Percentiles rank a stretch among this genome's conserved stretches.
phyloP scores from a whole-genome alignment of 2,797 vertebrate genomes.

The Rhynchonycteris naso region DNA sequence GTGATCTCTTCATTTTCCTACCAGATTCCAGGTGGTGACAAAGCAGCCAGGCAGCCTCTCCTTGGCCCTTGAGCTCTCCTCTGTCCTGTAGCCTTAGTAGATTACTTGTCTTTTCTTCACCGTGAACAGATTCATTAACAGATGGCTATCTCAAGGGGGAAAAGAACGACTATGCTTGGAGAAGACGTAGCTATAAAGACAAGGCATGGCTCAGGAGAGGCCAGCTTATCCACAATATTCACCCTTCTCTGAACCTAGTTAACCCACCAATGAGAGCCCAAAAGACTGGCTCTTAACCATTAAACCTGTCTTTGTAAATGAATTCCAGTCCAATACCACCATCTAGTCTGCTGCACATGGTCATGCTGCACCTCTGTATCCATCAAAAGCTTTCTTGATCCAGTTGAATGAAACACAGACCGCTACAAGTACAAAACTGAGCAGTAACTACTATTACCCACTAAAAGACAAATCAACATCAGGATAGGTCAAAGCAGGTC shows the following conservation, averaged over 20 bases:
- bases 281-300: neutral
- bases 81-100: neutral
- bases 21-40: constrained; percentile 16
- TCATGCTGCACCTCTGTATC: neutral
- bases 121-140: neutral
- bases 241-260: neutral
- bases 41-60: constrained; percentile 14
- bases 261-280: neutral
- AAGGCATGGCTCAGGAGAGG: neutral
- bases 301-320: neutral
- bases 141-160: neutral
- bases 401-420: neutral
- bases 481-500: neutral
- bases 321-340: neutral
- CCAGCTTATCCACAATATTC: neutral
- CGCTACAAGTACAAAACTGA: neutral
- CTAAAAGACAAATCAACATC: neutral
- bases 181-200: neutral
- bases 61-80: neutral
- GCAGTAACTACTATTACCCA: neutral
- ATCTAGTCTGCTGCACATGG: neutral
- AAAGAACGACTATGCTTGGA: neutral
- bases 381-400: neutral
- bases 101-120: constrained; percentile 24
- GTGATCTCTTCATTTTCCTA: neutral